Base-by-base conservation (phyloP, 2,888 invertebrate genomes). In the Clanis bilineata region DNA sequence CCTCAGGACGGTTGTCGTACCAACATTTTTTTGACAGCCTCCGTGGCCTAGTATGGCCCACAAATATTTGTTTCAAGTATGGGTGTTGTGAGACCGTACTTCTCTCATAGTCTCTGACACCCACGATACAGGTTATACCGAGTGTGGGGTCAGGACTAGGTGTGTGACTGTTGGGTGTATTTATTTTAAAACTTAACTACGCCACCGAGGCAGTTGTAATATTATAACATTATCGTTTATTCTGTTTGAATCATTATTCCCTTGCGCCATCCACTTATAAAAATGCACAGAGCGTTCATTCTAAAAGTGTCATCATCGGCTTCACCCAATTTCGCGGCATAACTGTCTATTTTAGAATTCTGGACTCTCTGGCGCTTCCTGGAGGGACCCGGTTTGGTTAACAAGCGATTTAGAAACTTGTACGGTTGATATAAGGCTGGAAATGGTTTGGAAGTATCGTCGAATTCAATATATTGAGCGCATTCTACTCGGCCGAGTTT, bases 291-390 rank as follows among this genome's bases (percentile, higher is more conserved):
- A 64, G 62, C 64, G 62, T 63, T 67, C 62, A 66, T 62, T 67
- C 67, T 64, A 63, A 68, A 51, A 51, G 15, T 51, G 51, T 51
- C 51, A 51, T 10, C 51, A 51, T 18, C 67, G 66, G 72, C 71
- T 77, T 83, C 83, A 84, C 85, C 82, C 71, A 84, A 83, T 83
- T 85, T 85, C 76, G 83, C 84, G 81, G 76, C 80, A 75, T 77
- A 79, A 79, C 79, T 75, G 78, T 84, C 83, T 84, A 85, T 83
- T 84, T 85, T 82, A 76, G 82, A 80, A 84, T 81, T 77, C 76
- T 74, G 72, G 74, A 76, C 71, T 82, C 85, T 83, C 83, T 79
- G 75, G 66, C 77, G 77, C 78, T 85, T 85, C 85, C 85, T 84
- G 82, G 79, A 79, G 51, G 18, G 28, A 28, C 41, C 28, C 41